Percentiles rank a stretch among this genome's conserved stretches.
Evolutionary conservation across 2,888 invertebrate genomes (phyloP).

Genomic region (Glyphotaelius pellucidus): DNA sequence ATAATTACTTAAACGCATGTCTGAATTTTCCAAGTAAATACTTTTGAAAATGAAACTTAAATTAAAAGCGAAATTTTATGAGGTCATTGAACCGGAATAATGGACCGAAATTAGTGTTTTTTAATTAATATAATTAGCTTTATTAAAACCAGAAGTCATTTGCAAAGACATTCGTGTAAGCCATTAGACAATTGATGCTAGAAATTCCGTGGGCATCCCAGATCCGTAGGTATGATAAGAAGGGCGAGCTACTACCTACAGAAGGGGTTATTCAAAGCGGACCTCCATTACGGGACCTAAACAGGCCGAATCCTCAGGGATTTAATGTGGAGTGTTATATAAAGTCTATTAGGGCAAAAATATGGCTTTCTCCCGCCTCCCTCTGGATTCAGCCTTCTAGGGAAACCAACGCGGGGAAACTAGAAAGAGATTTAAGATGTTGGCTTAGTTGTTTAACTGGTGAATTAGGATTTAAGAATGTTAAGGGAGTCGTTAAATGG

Average conservation of each 20-base stretch:
- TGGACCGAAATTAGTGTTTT: no score
- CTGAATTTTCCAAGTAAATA: no score
- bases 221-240: conserved; percentile 1
- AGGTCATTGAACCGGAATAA: no score
- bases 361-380: background rate
- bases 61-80: no score
- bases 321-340: conserved; percentile 16
- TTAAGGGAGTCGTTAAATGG: background rate
- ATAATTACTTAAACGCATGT: no score
- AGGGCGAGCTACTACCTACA: background rate
- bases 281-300: background rate
- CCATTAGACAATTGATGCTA: conserved; percentile 6
- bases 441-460: background rate
- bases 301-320: conserved; percentile 24
- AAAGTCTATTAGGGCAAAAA: conserved; percentile 10
- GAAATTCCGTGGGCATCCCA: background rate
- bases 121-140: background rate
- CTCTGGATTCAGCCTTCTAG: background rate
- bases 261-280: conserved; percentile 14
- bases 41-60: no score
- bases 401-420: background rate
- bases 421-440: background rate
- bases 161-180: conserved; percentile 8
- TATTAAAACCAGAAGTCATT: background rate
- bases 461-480: conserved; percentile 2